Evolutionary conservation across 2,888 invertebrate genomes (phyloP).

Genomic region (Vandiemenella viatica): DNA sequence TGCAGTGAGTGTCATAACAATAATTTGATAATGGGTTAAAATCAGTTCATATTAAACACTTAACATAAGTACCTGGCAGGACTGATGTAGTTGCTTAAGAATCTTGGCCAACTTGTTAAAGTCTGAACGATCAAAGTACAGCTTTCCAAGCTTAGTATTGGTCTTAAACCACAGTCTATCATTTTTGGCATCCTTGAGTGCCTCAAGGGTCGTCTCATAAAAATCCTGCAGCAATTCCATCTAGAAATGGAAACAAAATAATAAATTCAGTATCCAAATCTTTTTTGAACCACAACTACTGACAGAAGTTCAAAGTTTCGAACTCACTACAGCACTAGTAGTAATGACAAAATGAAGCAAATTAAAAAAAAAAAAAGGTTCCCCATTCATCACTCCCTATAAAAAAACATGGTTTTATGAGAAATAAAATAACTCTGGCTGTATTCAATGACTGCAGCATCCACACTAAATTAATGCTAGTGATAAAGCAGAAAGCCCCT

Average conservation of each 20-base stretch:
- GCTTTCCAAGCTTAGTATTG: slow-evolving; percentile 94
- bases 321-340: not conserved
- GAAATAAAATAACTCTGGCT: too few species aligned
- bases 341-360: not conserved
- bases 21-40: too few species aligned
- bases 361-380: not conserved
- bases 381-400: too few species aligned
- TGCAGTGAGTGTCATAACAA: too few species aligned
- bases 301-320: not conserved
- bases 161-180: slow-evolving; percentile 99
- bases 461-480: too few species aligned
- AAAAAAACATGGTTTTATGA: too few species aligned
- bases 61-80: slow-evolving; percentile 61
- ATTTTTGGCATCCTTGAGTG: slow-evolving; percentile 93
- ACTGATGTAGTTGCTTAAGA: slow-evolving; percentile 89
- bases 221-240: slow-evolving; percentile 97
- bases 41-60: too few species aligned
- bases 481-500: too few species aligned
- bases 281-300: not conserved
- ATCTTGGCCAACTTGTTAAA: slow-evolving; percentile 91
- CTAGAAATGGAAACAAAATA: slow-evolving; percentile 33
- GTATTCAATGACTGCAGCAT: too few species aligned
- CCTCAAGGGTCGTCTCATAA: slow-evolving; percentile 91
- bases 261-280: too few species aligned
- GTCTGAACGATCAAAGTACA: slow-evolving; percentile 93